Percentiles rank a stretch among this genome's conserved stretches.
Conservation (phyloP, 2,888 invertebrate genomes). For the Plagodis dolabraria region DNA sequence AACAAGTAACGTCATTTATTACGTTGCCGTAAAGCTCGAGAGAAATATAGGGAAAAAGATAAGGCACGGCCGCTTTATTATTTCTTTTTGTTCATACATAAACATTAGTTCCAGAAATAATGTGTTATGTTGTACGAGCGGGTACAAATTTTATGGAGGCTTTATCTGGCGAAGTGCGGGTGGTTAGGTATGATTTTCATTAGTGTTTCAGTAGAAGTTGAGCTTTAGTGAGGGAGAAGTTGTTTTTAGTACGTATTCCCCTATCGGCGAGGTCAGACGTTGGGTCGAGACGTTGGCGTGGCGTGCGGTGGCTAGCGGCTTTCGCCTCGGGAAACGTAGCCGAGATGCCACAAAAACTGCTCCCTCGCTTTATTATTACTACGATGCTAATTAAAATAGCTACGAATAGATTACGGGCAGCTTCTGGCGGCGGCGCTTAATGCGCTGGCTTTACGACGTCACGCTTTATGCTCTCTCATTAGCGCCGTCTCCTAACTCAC, state of each 20-base stretch:
- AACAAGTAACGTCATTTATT: slow-evolving; percentile 30
- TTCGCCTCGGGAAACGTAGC: slow-evolving; percentile 63
- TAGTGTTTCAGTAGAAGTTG: slow-evolving; percentile 57
- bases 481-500: slow-evolving; percentile 72
- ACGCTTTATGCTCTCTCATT: slow-evolving; percentile 82
- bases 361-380: slow-evolving; percentile 76
- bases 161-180: slow-evolving; percentile 49
- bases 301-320: slow-evolving; percentile 47
- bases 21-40: slow-evolving; percentile 28
- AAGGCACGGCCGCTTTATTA: slow-evolving; percentile 31
- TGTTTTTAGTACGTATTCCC: slow-evolving; percentile 68
- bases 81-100: slow-evolving; percentile 38
- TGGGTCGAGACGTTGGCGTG: slow-evolving; percentile 33
- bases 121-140: slow-evolving; percentile 30
- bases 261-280: slow-evolving; percentile 49
- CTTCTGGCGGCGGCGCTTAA: slow-evolving; percentile 79
- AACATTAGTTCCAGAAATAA: slow-evolving; percentile 36
- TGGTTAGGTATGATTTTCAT: slow-evolving; percentile 55
- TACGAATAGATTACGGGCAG: slow-evolving; percentile 80
- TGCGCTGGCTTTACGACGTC: slow-evolving; percentile 81
- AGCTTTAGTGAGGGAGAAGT: slow-evolving; percentile 68
- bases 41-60: slow-evolving; percentile 32
- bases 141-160: slow-evolving; percentile 42
- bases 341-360: slow-evolving; percentile 78
- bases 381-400: slow-evolving; percentile 83